These are phyloP conservation scores for Pocillopora verrucosa DNA, from an alignment of 64 coral and sea anemone genomes.

Conservation along the genomic window DNA sequence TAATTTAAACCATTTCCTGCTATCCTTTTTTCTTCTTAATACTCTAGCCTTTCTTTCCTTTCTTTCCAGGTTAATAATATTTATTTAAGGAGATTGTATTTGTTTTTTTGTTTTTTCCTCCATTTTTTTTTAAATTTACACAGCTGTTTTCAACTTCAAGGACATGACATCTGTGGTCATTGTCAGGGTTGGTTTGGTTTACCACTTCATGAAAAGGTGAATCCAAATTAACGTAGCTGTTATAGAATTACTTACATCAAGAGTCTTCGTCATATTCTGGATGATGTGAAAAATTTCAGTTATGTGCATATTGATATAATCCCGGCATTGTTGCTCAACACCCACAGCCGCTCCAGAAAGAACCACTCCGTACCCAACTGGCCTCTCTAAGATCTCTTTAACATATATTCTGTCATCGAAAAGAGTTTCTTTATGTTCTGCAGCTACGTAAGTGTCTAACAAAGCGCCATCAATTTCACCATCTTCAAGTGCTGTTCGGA, in stretches of 20 bases:
- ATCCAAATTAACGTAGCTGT: not conserved
- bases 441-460: slow-evolving; percentile 58
- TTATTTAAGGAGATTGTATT: too few species aligned
- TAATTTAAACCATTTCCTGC: too few species aligned
- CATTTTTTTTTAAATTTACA: not conserved
- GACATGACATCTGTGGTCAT: not conserved
- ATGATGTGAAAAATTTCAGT: slow-evolving; percentile 43
- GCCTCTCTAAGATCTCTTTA: slow-evolving; percentile 40
- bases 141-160: not conserved
- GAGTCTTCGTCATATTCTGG: slow-evolving; percentile 26
- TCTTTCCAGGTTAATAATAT: too few species aligned
- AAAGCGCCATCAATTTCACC: slow-evolving; percentile 59
- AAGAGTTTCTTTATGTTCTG: slow-evolving; percentile 47
- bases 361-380: slow-evolving; percentile 62
- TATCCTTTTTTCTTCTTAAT: too few species aligned
- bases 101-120: not conserved
- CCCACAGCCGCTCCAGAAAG: slow-evolving; percentile 38
- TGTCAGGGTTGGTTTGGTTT: not conserved
- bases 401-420: slow-evolving; percentile 34
- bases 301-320: slow-evolving; percentile 52
- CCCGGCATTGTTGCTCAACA: slow-evolving; percentile 30
- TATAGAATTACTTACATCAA: slow-evolving; percentile 25
- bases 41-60: too few species aligned
- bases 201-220: not conserved
- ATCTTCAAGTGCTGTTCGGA: slow-evolving; percentile 29